Base-by-base conservation (phyloP, 1,140 invertebrate genomes). In the Charaxes varanes region DNA sequence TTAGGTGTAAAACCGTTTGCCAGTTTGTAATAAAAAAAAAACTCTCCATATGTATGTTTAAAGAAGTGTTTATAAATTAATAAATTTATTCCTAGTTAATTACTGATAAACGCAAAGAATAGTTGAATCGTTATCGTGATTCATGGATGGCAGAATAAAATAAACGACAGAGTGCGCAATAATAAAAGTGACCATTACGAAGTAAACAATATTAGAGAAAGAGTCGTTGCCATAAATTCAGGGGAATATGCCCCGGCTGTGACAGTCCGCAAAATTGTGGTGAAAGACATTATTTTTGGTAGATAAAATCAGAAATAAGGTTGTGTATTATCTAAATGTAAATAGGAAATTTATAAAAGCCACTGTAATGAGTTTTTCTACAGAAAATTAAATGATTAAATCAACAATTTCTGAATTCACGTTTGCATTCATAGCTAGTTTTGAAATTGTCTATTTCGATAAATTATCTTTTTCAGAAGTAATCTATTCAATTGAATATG, bases 181-280 rank as follows among this genome's bases (percentile, higher is more conserved):
- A 73, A 76, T 73, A 80, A 76, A 77, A 67, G 55, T 77, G 64
- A 71, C 72, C 70, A 68, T 77, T 74, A 77, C 62, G 41, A 67
- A 77, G 69, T 72, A 78, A 76, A 80, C 69, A 76, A 71, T 73
- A 80, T 80, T 71, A 77, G 60, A 59, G 58, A 70, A 60, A 63
- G 64, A 70, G 55, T 69, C 69, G 43, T 54, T 23, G 51, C 46
- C 32, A 65, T 76, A 79, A 79, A 79, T 79, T 60, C 52, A 38
- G 32, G 41, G 22, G 30, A 31, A 55, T 72, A 72, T 66, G 61
- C 49, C 57, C 43, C 46, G 48, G 50, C 54, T 45, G 56, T 61
- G 68, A 71, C 63, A 62, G 62, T 60, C 38, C 48, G 53, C 65
- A 48, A 62, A 73, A 71, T 67, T 66, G 60, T 62, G 56, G 56